Conservation (phyloP, 2,888 invertebrate genomes). For the Eumacrocentrus americanus region DNA sequence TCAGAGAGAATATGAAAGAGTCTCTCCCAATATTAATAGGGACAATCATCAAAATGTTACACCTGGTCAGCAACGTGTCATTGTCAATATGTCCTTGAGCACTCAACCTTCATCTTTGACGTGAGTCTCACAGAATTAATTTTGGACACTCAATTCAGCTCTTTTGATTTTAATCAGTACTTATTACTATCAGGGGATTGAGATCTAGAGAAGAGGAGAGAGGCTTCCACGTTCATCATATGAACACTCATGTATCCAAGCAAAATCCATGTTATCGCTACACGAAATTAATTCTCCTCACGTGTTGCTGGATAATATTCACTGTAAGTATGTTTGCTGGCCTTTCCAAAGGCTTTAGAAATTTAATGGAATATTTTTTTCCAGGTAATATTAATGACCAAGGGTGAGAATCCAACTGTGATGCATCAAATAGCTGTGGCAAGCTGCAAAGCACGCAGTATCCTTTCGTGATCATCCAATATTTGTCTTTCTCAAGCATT, state of each 20-base stretch:
- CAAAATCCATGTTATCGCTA: slow-evolving; percentile 48
- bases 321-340: slow-evolving; percentile 65
- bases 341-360: no score
- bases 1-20: slow-evolving; percentile 65
- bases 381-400: slow-evolving; percentile 69
- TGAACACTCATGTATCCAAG: slow-evolving; percentile 32
- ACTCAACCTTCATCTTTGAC: slow-evolving; percentile 29
- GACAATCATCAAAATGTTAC: slow-evolving; percentile 34
- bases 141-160: no score
- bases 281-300: slow-evolving; percentile 66
- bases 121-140: slow-evolving; percentile 34
- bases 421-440: slow-evolving; percentile 70
- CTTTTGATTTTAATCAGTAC: no score
- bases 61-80: slow-evolving; percentile 36
- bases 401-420: slow-evolving; percentile 68
- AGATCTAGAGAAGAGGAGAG: slow-evolving; percentile 29
- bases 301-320: slow-evolving; percentile 72
- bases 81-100: slow-evolving; percentile 45
- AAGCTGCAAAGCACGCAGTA: slow-evolving; percentile 64
- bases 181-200: neutral
- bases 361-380: slow-evolving; percentile 25
- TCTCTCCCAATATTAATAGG: slow-evolving; percentile 33
- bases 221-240: slow-evolving; percentile 28
- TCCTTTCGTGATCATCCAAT: slow-evolving; percentile 44
- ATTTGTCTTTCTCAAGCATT: neutral